Base-by-base conservation (phyloP, 2,797 vertebrate genomes). In the Microctenopoma stevenorrisi region DNA sequence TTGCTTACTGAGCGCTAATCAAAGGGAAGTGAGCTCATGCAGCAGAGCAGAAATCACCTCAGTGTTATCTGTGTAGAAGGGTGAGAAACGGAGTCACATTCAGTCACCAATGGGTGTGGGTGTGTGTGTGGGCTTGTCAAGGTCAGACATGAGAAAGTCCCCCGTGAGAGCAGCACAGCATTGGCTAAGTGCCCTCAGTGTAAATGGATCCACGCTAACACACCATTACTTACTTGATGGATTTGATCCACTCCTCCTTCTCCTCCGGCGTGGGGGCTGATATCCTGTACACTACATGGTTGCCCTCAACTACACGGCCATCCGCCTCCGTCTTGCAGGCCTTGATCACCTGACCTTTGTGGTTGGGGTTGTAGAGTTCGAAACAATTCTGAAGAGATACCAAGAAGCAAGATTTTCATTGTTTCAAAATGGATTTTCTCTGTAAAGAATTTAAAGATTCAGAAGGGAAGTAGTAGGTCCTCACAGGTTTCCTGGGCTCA, bases 221-320 rank as follows among this genome's bases (percentile, higher is more conserved):
- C 25, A 48, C 13, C 26, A 35, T 51, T 55, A 75, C 91, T 93
- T 92, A 99, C 98, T 96, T 97, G 92, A 99, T 99, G 80, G 96
- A 99, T 90, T 99, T 98, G 92, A 98, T 99, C 98, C 98, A 99
- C 89, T 99, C 98, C 48, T 99, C 98, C 81, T 98, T 98, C 88
- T 99, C 98, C 81, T 99, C 98, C 0, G 94, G 96, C 25, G 97
- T 98, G 2, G 97, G 97, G 5, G 97, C 98, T 0, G 97, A 99
- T 95, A 99, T 99, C 82, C 96, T 94, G 69, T 99, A 98, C 52
- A 99, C 98, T 0, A 98, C 96, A 0, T 99, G 98, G 93, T 99
- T 99, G 57, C 98, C 98, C 90, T 99, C 98, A 8, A 99, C 97
- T 46, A 99, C 98, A 0, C 97, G 91, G 0, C 98, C 98, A 0